phyloP scores from a whole-genome alignment of 2,888 invertebrate species.

The Agonopterix arenella region DNA sequence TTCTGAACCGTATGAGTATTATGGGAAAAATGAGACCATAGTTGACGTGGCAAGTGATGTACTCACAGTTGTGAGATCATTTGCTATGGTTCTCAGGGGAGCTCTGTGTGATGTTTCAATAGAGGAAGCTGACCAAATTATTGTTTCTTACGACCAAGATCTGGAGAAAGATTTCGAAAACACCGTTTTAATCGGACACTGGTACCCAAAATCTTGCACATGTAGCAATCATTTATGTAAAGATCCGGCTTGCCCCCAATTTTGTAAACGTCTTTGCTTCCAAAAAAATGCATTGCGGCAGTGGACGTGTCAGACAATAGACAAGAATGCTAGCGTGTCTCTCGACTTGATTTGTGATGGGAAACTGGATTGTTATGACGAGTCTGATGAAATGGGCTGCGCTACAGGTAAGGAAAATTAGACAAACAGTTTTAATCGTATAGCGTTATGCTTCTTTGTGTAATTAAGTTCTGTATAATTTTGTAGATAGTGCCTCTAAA shows the following conservation, averaged over 20 bases:
- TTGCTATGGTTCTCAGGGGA: conserved; percentile 32
- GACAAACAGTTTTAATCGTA: not conserved
- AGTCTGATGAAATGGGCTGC: conserved; percentile 51
- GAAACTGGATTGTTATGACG: conserved; percentile 57
- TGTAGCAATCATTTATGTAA: conserved; percentile 35
- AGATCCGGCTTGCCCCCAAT: conserved; percentile 25
- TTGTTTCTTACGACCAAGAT: not conserved
- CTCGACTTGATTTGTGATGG: conserved; percentile 54
- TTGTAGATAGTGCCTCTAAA: conserved; percentile 20
- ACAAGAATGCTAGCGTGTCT: conserved; percentile 26
- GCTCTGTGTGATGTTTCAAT: conserved; percentile 29
- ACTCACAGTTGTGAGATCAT: conserved; percentile 29
- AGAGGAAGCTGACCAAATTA: conserved; percentile 4
- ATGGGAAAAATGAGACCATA: too few relatives aligned
- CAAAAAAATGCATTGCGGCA: conserved; percentile 36
- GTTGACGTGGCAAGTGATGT: conserved; percentile 25
- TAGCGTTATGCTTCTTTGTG: not conserved
- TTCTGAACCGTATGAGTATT: not conserved
- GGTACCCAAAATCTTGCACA: conserved; percentile 20
- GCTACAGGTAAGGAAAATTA: conserved; percentile 3
- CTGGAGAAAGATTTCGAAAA: not conserved
- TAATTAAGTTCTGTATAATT: not conserved
- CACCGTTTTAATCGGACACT: conserved; percentile 21
- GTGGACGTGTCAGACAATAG: conserved; percentile 42
- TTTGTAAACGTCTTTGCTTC: conserved; percentile 43